These are phyloP conservation scores for Brachypodius melanocephalos DNA, from an alignment of 2,113 vertebrate species.

Conservation along the genomic window DNA sequence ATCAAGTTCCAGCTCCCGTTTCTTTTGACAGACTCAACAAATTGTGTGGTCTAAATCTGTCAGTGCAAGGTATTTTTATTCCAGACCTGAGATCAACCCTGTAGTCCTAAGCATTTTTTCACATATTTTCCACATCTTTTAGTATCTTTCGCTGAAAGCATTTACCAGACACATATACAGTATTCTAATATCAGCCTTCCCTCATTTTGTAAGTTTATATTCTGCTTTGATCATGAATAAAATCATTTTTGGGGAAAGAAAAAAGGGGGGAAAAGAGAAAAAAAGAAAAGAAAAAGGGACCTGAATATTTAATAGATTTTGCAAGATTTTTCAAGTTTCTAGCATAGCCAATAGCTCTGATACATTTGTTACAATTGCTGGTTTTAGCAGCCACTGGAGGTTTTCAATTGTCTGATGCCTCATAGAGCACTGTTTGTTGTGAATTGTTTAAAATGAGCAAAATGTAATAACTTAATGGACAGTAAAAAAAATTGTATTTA, in stretches of 20 bases:
- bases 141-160: neutral
- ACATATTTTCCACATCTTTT: neutral
- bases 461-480: neutral
- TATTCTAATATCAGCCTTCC: neutral
- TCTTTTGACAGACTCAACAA: slow-evolving; percentile 31
- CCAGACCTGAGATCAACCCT: neutral
- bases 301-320: neutral
- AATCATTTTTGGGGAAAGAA: neutral
- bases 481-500: neutral
- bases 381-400: neutral
- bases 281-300: neutral
- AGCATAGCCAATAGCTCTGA: neutral
- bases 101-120: neutral
- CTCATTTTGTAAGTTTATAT: neutral
- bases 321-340: neutral
- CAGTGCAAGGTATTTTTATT: slow-evolving; percentile 24
- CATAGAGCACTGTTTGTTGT: neutral
- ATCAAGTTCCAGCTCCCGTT: neutral
- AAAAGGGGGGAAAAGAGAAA: neutral
- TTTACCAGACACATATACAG: neutral
- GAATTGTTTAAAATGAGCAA: slow-evolving; percentile 16
- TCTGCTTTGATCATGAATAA: neutral
- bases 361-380: neutral
- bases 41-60: slow-evolving; percentile 23
- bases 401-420: slow-evolving; percentile 7